Evolutionary conservation across 2,113 vertebrate species (phyloP).

Genomic region (Acrocephalus kingi): DNA sequence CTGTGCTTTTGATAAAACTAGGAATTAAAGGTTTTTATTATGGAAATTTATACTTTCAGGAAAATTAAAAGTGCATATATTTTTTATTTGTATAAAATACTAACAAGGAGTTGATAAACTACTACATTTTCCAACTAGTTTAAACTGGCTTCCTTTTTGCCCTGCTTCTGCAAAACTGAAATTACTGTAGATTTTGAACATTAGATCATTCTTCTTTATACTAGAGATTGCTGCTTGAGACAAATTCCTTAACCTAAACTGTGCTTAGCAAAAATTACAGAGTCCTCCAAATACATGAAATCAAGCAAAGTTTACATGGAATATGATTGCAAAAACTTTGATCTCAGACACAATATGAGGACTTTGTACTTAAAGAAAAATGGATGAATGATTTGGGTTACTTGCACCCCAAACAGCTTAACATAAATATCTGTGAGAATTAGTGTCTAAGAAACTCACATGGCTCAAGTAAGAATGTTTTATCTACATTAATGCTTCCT

Average conservation of each 20-base stretch:
- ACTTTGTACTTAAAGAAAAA: neutral
- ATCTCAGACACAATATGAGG: neutral
- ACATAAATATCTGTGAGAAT: neutral
- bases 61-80: neutral
- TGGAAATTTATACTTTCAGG: neutral
- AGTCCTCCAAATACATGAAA: neutral
- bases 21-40: neutral
- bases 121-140: neutral
- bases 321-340: neutral
- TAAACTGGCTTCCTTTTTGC: neutral
- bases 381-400: neutral
- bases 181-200: neutral
- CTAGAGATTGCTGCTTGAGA: neutral
- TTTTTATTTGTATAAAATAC: neutral
- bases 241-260: neutral
- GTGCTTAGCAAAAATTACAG: neutral
- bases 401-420: neutral
- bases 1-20: neutral
- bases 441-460: neutral
- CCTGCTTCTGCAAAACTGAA: neutral
- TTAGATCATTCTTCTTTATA: neutral
- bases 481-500: neutral
- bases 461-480: neutral
- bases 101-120: neutral
- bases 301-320: neutral